These are phyloP conservation scores for Orchesella cincta DNA, from an alignment of 1,140 invertebrate species.

Conservation along the genomic window DNA sequence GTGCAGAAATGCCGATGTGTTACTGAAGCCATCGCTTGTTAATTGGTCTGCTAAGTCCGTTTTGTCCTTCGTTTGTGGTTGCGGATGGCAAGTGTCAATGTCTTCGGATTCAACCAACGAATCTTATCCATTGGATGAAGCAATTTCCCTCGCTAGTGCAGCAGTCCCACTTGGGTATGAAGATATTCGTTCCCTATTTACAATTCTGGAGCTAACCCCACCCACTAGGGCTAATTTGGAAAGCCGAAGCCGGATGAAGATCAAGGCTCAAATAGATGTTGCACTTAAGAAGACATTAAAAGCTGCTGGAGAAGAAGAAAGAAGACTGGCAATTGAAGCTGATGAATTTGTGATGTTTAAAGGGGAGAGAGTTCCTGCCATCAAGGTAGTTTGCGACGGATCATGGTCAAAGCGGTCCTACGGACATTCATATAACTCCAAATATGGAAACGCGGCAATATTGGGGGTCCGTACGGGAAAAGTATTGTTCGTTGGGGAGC, in stretches of 20 bases:
- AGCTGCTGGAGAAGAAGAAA: constrained; percentile 21
- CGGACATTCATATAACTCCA: constrained; percentile 42
- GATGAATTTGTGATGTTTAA: not conserved
- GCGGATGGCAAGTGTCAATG: not conserved
- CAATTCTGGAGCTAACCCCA: not conserved
- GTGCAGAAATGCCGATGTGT: too few relatives aligned
- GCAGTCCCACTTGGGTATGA: not conserved
- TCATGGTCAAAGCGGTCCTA: constrained; percentile 43
- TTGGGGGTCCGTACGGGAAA: constrained; percentile 33
- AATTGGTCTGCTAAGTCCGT: too few relatives aligned
- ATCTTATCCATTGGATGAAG: not conserved
- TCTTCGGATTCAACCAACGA: not conserved
- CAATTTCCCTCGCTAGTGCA: not conserved
- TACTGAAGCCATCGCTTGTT: too few relatives aligned
- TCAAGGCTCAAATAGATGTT: not conserved
- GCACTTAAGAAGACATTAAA: not conserved
- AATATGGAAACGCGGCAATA: constrained; percentile 39
- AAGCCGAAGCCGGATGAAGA: not conserved
- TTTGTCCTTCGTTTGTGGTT: too few relatives aligned
- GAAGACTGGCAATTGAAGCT: constrained; percentile 17
- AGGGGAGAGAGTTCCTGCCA: constrained; percentile 23
- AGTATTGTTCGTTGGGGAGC: constrained; percentile 24
- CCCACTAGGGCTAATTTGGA: not conserved
- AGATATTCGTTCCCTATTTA: not conserved
- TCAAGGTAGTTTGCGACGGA: constrained; percentile 41